phyloP scores from a whole-genome alignment of 1,140 invertebrate species.

The Rhynchophorus ferrugineus region DNA sequence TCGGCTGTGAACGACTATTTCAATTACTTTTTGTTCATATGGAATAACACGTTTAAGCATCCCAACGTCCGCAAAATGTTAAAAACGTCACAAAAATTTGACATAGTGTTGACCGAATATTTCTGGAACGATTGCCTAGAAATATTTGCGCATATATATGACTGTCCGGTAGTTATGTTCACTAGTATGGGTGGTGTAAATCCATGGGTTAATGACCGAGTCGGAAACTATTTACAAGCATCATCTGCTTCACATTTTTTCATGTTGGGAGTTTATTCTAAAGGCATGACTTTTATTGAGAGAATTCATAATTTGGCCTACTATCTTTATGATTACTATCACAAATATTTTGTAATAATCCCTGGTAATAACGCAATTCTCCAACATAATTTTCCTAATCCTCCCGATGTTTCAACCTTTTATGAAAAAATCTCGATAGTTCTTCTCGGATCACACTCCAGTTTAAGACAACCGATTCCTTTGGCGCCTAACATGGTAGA shows the following conservation, averaged over 20 bases:
- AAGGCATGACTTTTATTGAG: slow-evolving; percentile 7
- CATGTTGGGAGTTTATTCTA: slow-evolving; percentile 5
- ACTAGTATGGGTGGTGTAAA: slow-evolving; percentile 9
- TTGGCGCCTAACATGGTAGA: slow-evolving; percentile 48
- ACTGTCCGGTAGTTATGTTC: slow-evolving; percentile 31
- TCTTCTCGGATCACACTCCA: slow-evolving; percentile 52
- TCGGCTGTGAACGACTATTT: not conserved
- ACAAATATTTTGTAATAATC: slow-evolving; percentile 1
- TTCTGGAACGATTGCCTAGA: slow-evolving; percentile 43
- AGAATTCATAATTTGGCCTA: not conserved
- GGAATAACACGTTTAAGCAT: slow-evolving; percentile 12
- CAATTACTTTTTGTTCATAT: not conserved
- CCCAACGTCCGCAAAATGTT: slow-evolving; percentile 22
- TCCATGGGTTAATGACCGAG: slow-evolving; percentile 3
- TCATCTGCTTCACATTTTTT: slow-evolving; percentile 14
- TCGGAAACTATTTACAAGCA: slow-evolving; percentile 10
- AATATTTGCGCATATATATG: slow-evolving; percentile 33
- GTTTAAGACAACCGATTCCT: slow-evolving; percentile 46
- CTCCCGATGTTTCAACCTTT: slow-evolving; percentile 1
- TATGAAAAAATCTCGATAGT: slow-evolving; percentile 41
- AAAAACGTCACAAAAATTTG: slow-evolving; percentile 38
- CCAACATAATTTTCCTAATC: not conserved
- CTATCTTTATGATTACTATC: not conserved
- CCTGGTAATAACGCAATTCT: slow-evolving; percentile 5
- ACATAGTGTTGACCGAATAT: slow-evolving; percentile 42